phyloP scores from a whole-genome alignment of 2,888 invertebrate species.

The Microctonus aethiopoides region DNA sequence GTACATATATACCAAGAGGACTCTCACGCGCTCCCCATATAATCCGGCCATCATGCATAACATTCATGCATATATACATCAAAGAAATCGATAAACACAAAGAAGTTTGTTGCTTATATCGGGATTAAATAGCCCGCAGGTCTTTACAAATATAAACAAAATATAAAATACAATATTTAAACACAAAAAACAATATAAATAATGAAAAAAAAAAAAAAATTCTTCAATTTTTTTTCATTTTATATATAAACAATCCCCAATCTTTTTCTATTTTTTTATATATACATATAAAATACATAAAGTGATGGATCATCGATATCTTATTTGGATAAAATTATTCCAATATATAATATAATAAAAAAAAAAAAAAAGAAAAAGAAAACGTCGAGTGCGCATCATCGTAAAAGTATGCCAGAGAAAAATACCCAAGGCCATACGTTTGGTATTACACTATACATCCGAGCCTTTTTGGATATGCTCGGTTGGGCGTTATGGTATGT shows the following conservation, averaged over 20 bases:
- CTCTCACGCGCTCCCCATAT: background rate
- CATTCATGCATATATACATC: background rate
- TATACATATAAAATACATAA: background rate
- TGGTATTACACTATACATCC: background rate
- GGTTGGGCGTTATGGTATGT: slow-evolving; percentile 2
- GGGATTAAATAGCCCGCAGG: background rate
- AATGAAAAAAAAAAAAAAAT: no score
- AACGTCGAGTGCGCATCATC: background rate
- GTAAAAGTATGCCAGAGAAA: slow-evolving; percentile 7
- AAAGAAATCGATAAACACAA: background rate
- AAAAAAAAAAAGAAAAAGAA: background rate
- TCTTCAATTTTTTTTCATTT: no score
- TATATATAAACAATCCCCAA: no score
- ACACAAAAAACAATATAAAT: background rate
- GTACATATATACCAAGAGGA: background rate
- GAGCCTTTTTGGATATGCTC: slow-evolving; percentile 2
- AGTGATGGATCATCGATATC: background rate
- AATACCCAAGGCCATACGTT: slow-evolving; percentile 3
- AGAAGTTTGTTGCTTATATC: background rate
- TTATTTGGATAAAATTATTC: background rate
- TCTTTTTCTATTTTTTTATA: background rate
- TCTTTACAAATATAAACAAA: background rate
- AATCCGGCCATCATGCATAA: background rate
- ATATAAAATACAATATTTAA: background rate
- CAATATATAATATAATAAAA: background rate